Evolutionary conservation across 1,140 invertebrate genomes (phyloP).

Genomic region (Lycorma delicatula): DNA sequence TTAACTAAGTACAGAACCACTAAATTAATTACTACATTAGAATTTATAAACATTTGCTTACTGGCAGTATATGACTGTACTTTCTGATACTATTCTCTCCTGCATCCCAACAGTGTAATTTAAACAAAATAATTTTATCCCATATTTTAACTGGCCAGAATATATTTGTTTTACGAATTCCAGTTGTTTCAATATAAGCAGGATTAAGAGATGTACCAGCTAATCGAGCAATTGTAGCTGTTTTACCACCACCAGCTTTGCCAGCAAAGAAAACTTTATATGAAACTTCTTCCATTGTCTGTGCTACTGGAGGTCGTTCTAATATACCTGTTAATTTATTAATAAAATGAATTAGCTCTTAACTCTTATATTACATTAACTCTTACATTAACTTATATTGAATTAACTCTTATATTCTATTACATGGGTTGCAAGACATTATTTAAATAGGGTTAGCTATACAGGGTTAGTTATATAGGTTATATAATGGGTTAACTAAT

Average conservation of each 20-base stretch:
- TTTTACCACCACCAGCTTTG: conserved; percentile 48
- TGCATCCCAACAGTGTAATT: conserved; percentile 51
- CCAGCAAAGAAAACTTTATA: conserved; percentile 51
- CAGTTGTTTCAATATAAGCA: conserved; percentile 45
- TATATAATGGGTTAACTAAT: too few relatives aligned
- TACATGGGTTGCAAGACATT: too few relatives aligned
- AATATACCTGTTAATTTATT: conserved; percentile 46
- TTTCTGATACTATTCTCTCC: conserved; percentile 47
- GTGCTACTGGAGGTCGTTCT: conserved; percentile 43
- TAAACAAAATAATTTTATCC: conserved; percentile 47
- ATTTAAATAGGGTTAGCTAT: too few relatives aligned
- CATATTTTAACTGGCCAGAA: conserved; percentile 52
- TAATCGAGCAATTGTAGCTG: conserved; percentile 44
- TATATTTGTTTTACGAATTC: conserved; percentile 46
- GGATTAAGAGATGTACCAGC: conserved; percentile 36
- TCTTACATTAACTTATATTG: too few relatives aligned
- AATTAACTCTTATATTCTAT: too few relatives aligned
- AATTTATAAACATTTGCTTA: conserved; percentile 33
- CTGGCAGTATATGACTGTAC: conserved; percentile 49
- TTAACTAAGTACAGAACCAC: too few relatives aligned
- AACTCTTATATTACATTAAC: neutral
- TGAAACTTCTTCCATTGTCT: conserved; percentile 45
- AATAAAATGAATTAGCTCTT: neutral
- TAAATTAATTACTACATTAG: too few relatives aligned
- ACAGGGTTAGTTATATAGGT: too few relatives aligned